Evolutionary conservation across 2,797 vertebrate species (phyloP).

Genomic region (Danio choprae): DNA sequence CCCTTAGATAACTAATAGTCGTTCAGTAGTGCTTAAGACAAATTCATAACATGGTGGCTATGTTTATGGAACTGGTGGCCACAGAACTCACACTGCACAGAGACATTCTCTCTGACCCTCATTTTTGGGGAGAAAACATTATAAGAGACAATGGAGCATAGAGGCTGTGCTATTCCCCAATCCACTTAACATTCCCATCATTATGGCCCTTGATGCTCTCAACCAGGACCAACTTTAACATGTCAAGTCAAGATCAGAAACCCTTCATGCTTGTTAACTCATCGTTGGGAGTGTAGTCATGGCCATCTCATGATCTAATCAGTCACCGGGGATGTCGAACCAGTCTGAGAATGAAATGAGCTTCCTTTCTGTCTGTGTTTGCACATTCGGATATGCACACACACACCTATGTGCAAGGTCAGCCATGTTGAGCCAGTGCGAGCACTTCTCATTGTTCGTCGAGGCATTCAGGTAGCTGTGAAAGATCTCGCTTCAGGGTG

Average conservation of each 20-base stretch:
- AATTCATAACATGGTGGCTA: too few species aligned
- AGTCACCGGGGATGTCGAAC: slow-evolving; percentile 16
- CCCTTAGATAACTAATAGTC: too few species aligned
- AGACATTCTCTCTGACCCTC: slow-evolving; percentile 34
- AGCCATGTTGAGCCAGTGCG: slow-evolving; percentile 59
- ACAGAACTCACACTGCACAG: neutral
- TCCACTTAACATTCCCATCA: slow-evolving; percentile 45
- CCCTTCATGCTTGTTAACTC: neutral
- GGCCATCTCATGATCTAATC: slow-evolving; percentile 5
- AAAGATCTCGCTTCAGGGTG: slow-evolving; percentile 77
- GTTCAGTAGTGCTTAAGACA: too few species aligned
- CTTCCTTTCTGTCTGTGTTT: slow-evolving; percentile 37
- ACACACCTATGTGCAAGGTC: slow-evolving; percentile 59
- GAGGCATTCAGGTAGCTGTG: slow-evolving; percentile 67
- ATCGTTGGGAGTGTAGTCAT: slow-evolving; percentile 1
- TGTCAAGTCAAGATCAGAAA: slow-evolving; percentile 30
- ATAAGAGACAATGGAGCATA: slow-evolving; percentile 29
- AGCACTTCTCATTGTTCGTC: slow-evolving; percentile 62
- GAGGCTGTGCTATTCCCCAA: slow-evolving; percentile 34
- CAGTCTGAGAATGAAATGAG: slow-evolving; percentile 36
- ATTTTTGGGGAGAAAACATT: slow-evolving; percentile 34
- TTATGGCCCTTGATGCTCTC: slow-evolving; percentile 7
- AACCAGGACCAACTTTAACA: slow-evolving; percentile 23
- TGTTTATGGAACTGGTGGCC: too few species aligned
- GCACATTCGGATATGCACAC: slow-evolving; percentile 43